Conservation (phyloP, 2,888 invertebrate species). For the Aporophyla lueneburgensis region DNA sequence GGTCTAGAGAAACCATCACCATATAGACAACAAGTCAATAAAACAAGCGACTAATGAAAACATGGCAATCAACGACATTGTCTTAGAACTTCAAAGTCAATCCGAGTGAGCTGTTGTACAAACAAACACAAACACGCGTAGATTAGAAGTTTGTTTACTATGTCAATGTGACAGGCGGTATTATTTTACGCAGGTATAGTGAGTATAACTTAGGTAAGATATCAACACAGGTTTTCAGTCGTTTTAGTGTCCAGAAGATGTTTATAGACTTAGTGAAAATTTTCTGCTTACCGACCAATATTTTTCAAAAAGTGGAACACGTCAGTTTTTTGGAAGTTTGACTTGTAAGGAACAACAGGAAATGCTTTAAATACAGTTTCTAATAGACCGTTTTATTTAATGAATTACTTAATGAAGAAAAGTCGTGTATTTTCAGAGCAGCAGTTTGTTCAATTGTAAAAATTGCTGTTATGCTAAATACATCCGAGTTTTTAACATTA, state of each 20-base stretch:
- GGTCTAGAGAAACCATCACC: neutral
- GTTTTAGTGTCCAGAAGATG: neutral
- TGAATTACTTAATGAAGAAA: neutral
- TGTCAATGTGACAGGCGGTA: slow-evolving; percentile 1
- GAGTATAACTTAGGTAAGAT: neutral
- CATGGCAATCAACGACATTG: slow-evolving; percentile 65
- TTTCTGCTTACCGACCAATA: neutral
- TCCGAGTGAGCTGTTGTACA: slow-evolving; percentile 61
- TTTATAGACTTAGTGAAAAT: neutral
- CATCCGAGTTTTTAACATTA: too few species aligned
- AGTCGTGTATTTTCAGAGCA: too few species aligned
- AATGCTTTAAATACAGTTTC: neutral
- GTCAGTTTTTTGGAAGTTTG: neutral
- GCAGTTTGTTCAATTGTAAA: too few species aligned
- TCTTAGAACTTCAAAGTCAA: slow-evolving; percentile 68
- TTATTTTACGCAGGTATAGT: slow-evolving; percentile 3
- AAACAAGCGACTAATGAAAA: slow-evolving; percentile 63
- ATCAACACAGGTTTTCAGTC: neutral
- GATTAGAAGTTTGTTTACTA: slow-evolving; percentile 66
- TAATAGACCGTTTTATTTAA: neutral
- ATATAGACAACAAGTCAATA: slow-evolving; percentile 28
- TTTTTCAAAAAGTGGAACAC: neutral
- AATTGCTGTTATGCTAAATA: too few species aligned
- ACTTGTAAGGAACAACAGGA: neutral
- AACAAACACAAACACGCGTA: slow-evolving; percentile 66